Conservation (phyloP, 2,888 invertebrate genomes). For the Conistra vaccinii region DNA sequence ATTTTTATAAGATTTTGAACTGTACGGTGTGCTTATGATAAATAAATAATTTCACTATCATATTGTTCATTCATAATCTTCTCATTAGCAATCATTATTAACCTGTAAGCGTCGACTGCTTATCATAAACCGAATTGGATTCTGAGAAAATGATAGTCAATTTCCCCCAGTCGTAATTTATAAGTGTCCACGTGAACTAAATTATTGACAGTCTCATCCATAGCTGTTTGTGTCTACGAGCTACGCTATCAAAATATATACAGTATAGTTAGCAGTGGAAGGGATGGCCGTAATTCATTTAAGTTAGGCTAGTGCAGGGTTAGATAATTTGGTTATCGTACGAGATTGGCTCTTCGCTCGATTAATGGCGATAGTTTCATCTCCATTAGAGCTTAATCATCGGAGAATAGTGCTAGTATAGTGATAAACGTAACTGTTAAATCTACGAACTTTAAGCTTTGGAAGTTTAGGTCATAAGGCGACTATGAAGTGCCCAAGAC, state of each 20-base stretch:
- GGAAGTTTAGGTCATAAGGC: background rate
- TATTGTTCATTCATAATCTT: too few species aligned
- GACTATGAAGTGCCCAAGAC: background rate
- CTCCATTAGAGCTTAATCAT: constrained; percentile 30
- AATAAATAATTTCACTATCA: too few species aligned
- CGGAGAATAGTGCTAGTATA: background rate
- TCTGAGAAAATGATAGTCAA: background rate
- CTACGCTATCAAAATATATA: background rate
- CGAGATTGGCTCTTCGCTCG: constrained; percentile 22
- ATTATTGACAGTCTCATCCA: background rate
- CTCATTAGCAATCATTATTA: too few species aligned
- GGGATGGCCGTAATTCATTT: constrained; percentile 41
- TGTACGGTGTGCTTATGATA: too few species aligned
- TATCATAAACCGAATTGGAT: background rate
- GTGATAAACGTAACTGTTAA: background rate
- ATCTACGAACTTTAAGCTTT: background rate
- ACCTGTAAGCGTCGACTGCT: background rate
- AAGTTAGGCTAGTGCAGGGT: constrained; percentile 19
- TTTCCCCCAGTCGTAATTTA: background rate
- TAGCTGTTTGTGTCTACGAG: background rate
- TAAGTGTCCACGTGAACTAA: background rate
- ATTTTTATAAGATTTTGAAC: too few species aligned
- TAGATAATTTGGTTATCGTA: constrained; percentile 48
- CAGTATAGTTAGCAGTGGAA: constrained; percentile 10
- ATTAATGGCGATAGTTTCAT: constrained; percentile 30